Evolutionary conservation across 2,888 invertebrate genomes (phyloP).

Genomic region (Epiblema foenella): DNA sequence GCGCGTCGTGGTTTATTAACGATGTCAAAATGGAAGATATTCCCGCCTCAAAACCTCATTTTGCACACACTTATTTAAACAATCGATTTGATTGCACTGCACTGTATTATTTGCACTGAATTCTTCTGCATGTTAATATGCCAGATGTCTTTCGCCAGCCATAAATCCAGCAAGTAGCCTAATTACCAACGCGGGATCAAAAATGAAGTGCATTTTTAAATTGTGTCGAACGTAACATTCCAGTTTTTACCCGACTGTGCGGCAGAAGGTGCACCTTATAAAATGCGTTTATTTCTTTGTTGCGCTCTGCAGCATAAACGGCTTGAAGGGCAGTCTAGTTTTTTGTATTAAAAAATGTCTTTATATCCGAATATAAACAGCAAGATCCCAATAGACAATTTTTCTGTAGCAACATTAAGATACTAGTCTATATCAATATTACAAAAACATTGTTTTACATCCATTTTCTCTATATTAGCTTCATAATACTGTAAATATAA

Average conservation of each 20-base stretch:
- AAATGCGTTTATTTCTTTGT: no score
- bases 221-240: not conserved
- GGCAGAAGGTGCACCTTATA: no score
- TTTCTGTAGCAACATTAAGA: no score
- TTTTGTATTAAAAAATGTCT: no score
- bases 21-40: slow-evolving; percentile 80
- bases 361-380: no score
- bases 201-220: not conserved
- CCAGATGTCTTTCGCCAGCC: not conserved
- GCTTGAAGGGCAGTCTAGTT: no score
- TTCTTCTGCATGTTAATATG: slow-evolving; percentile 47
- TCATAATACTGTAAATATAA: no score
- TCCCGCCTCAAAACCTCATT: slow-evolving; percentile 83
- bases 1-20: slow-evolving; percentile 55
- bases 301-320: no score
- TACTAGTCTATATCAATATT: no score
- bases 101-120: slow-evolving; percentile 73
- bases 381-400: no score
- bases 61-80: slow-evolving; percentile 81
- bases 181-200: not conserved
- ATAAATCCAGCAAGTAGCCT: not conserved
- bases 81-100: slow-evolving; percentile 80
- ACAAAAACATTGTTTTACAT: no score
- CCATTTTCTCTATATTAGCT: no score
- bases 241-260: not conserved